These are phyloP conservation scores for Scophthalmus maximus DNA, from an alignment of 2,113 vertebrate genomes.

Conservation along the genomic window DNA sequence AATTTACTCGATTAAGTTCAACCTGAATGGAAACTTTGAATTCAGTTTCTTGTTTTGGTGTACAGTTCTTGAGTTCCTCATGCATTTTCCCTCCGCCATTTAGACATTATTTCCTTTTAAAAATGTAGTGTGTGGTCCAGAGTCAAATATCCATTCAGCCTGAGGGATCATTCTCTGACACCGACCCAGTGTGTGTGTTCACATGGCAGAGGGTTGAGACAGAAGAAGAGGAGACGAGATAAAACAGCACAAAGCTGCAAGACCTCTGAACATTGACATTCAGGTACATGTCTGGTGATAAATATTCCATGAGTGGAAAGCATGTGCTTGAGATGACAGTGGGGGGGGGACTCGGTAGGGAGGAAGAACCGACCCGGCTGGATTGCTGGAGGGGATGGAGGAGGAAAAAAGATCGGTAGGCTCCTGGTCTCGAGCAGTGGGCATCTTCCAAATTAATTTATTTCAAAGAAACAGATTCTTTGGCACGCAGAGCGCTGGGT, in stretches of 20 bases:
- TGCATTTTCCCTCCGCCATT: slow-evolving; percentile 12
- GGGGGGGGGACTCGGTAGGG: slow-evolving; percentile 4
- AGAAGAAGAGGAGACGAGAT: not conserved
- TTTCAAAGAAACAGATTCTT: slow-evolving; percentile 47
- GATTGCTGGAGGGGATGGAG: slow-evolving; percentile 44
- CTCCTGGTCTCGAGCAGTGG: slow-evolving; percentile 30
- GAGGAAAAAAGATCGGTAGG: slow-evolving; percentile 42
- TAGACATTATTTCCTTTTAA: not conserved
- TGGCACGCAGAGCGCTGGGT: slow-evolving; percentile 31
- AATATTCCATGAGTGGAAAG: slow-evolving; percentile 54
- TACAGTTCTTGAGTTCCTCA: not conserved
- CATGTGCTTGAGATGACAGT: slow-evolving; percentile 30
- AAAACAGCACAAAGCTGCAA: slow-evolving; percentile 18
- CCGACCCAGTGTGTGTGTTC: slow-evolving; percentile 14
- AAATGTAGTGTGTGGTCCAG: not conserved
- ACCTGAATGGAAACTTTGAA: slow-evolving; percentile 12
- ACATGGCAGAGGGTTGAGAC: not conserved
- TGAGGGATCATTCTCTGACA: slow-evolving; percentile 2
- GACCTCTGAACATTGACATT: slow-evolving; percentile 33
- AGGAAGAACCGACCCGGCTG: slow-evolving; percentile 16
- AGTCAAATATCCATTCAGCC: not conserved
- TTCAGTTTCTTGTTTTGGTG: not conserved
- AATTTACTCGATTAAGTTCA: too few relatives aligned
- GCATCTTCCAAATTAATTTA: slow-evolving; percentile 43
- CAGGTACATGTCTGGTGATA: slow-evolving; percentile 25